Evolutionary conservation across 1,140 invertebrate genomes (phyloP).

Genomic region (Drosophila malerkotliana): DNA sequence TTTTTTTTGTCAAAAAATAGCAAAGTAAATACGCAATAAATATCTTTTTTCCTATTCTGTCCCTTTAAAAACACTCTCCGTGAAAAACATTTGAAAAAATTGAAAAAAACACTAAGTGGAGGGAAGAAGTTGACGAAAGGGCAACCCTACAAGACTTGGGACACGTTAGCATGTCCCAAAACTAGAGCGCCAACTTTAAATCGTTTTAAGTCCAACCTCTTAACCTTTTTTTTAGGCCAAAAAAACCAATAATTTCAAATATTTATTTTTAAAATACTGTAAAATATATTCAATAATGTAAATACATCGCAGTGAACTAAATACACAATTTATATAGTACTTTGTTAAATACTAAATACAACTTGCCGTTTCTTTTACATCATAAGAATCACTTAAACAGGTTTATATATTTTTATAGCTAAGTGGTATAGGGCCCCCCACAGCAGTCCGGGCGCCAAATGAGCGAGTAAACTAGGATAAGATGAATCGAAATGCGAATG

Average conservation of each 20-base stretch:
- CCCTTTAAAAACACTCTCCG: no score
- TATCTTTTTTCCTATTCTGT: no score
- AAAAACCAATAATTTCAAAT: constrained; percentile 40
- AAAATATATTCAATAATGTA: constrained; percentile 74
- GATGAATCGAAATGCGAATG: constrained; percentile 22
- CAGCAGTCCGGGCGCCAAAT: constrained; percentile 47
- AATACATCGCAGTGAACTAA: constrained; percentile 65
- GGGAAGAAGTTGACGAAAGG: no score
- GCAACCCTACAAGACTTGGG: no score
- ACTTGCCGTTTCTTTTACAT: constrained; percentile 53
- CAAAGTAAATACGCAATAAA: no score
- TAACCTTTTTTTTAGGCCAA: neutral
- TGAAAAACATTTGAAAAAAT: no score
- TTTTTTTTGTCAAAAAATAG: no score
- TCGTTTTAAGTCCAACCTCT: no score
- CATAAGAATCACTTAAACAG: constrained; percentile 63
- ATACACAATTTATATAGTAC: constrained; percentile 68
- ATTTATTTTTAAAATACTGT: constrained; percentile 77
- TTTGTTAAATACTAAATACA: constrained; percentile 75
- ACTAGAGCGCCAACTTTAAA: neutral
- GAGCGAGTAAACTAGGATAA: constrained; percentile 30
- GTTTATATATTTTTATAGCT: constrained; percentile 44
- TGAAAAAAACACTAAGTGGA: no score
- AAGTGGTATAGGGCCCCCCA: constrained; percentile 45
- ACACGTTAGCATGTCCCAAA: no score